Percentiles rank a stretch among this genome's conserved stretches.
These are phyloP conservation scores for Acinonyx jubatus DNA, from an alignment of 2,113 vertebrate genomes.

Conservation along the genomic window DNA sequence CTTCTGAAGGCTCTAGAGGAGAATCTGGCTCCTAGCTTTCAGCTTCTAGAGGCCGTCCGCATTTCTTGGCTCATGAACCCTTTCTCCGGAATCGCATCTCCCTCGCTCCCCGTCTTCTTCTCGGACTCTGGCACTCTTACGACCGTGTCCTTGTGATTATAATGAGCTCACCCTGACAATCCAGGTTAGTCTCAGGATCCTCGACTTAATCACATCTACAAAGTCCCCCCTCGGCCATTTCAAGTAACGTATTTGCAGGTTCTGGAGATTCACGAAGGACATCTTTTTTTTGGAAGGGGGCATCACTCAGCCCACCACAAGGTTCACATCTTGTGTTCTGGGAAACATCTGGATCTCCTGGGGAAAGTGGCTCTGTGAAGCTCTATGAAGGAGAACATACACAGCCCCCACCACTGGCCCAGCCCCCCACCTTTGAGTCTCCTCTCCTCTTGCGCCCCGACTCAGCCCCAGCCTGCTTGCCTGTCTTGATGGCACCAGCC, in stretches of 20 bases:
- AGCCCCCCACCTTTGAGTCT: background rate
- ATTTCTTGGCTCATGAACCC: background rate
- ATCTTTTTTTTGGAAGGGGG: background rate
- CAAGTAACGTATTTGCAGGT: accelerated
- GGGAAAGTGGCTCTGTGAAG: background rate
- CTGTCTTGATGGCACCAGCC: background rate
- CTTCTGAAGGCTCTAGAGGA: background rate
- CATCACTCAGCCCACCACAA: background rate
- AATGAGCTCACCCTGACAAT: background rate
- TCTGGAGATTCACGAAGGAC: too few relatives aligned
- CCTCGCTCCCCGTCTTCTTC: too few relatives aligned
- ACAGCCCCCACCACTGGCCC: background rate
- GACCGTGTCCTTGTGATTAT: background rate
- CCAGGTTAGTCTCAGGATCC: background rate
- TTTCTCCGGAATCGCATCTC: background rate
- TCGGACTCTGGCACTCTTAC: background rate
- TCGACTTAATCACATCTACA: background rate
- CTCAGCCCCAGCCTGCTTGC: accelerated
- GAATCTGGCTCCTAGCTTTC: accelerated
- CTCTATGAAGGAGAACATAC: too few relatives aligned
- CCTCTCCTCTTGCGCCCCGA: background rate
- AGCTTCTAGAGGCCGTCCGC: background rate
- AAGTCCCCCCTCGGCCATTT: background rate
- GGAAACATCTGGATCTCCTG: background rate
- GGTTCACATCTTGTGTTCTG: background rate